Evolutionary conservation across 2,113 vertebrate species (phyloP), one percentile per base, ranked within the genome.

Genomic region (Balaeniceps rex): DNA sequence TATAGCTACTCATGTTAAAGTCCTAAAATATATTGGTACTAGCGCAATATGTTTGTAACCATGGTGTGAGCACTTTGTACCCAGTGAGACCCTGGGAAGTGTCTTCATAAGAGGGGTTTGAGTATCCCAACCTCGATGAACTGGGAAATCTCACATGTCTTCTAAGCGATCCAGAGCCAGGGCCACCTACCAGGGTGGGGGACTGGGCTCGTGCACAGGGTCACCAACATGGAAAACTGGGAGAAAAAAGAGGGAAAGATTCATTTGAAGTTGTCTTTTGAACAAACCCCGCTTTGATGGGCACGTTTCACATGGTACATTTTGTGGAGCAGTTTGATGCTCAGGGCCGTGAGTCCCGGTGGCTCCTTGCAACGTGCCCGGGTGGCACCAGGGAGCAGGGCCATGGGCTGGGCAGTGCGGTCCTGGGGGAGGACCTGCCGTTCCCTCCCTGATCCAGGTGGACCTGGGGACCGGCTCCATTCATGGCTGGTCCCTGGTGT

Each of bases 121-220:
- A 58, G 7, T 29, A 40, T 23, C 55, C 44, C 61, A 29, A 4
- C 42, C 47, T 34, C 2, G 5, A 19, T 22, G 33, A 51, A 66
- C 33, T 3, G 4, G 25, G 64, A 42, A 63, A 19, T 26, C 46
- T 83, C 14, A 3, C 18, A 2, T 4, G 5, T 12, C 15, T 60
- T 24, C 79, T 11, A 11, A 51, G 25, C 3, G 23, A 81, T 23
- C 40, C 74, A 69, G 40, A n/a, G 5, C 42, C 31, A 40, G 15
- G 11, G 16, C 42, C 46, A 33, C 40, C 36, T 34, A 12, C 46
- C 66, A 44, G 22, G 5, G 6, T 44, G 66, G 23, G 22, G 22
- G 25, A 17, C 0, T 25, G 26, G 40, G 49, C 25, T 70, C 1
- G 0, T 7, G 2, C 40, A 33, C 69, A 13, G 25, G 12, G 7